phyloP scores from a whole-genome alignment of 2,888 invertebrate species.

The Diarsia dahlii region DNA sequence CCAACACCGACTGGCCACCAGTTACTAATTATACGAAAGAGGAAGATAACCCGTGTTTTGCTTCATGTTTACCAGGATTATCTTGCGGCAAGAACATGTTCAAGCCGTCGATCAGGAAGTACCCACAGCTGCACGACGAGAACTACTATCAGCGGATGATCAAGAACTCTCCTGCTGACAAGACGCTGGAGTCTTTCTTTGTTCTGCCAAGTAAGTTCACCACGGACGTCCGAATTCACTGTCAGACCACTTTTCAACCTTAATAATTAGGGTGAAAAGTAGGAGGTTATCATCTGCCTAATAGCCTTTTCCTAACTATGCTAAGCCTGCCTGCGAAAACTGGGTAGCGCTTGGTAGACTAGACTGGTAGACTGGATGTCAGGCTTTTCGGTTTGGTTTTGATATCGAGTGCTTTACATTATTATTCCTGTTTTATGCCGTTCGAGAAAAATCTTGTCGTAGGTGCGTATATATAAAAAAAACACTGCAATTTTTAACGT shows the following conservation, averaged over 20 bases:
- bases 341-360: too few relatives aligned
- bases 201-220: slow-evolving; percentile 91
- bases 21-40: background rate
- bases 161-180: slow-evolving; percentile 82
- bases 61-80: slow-evolving; percentile 90
- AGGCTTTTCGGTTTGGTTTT: too few relatives aligned
- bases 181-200: slow-evolving; percentile 76
- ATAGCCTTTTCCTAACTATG: too few relatives aligned
- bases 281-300: too few relatives aligned
- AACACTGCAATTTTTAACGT: too few relatives aligned
- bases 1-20: background rate
- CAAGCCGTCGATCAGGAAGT: slow-evolving; percentile 92
- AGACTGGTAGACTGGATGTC: too few relatives aligned
- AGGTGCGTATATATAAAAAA: too few relatives aligned
- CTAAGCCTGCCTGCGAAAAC: too few relatives aligned
- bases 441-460: too few relatives aligned
- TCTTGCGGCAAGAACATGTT: slow-evolving; percentile 93
- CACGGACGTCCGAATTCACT: background rate
- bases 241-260: background rate
- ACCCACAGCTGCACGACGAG: slow-evolving; percentile 96
- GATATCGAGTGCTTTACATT: too few relatives aligned
- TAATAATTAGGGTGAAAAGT: background rate
- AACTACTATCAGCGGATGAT: slow-evolving; percentile 92
- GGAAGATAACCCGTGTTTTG: background rate
- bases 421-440: too few relatives aligned